These are phyloP conservation scores for Pteromalus puparum DNA, from an alignment of 1,140 invertebrate genomes.

Conservation along the genomic window DNA sequence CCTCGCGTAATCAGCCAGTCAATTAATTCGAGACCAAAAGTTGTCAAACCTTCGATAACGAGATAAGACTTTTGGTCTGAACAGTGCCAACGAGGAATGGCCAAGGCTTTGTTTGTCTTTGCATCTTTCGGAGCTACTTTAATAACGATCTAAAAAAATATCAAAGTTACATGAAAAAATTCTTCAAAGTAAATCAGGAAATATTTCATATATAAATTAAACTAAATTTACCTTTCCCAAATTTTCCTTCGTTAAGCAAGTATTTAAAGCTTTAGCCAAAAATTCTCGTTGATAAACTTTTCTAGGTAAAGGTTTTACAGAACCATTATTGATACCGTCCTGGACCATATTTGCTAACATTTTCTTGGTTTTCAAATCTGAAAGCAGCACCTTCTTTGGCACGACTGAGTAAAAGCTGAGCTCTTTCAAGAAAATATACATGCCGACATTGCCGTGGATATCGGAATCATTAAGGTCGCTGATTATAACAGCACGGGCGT, in stretches of 20 bases:
- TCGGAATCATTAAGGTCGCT: conserved; percentile 80
- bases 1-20: conserved; percentile 92
- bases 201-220: too few relatives aligned
- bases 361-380: conserved; percentile 67
- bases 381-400: conserved; percentile 84
- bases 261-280: conserved; percentile 80
- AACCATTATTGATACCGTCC: conserved; percentile 81
- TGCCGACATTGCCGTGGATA: conserved; percentile 75
- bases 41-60: conserved; percentile 87
- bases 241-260: conserved; percentile 49
- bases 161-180: too few relatives aligned
- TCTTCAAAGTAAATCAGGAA: too few relatives aligned
- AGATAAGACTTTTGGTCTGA: conserved; percentile 69
- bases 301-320: conserved; percentile 79
- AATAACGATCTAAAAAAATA: conserved; percentile 52
- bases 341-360: conserved; percentile 75
- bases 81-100: conserved; percentile 58
- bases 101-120: conserved; percentile 11
- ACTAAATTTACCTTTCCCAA: conserved; percentile 52
- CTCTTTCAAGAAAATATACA: conserved; percentile 86
- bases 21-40: conserved; percentile 93
- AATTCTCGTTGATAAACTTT: conserved; percentile 79
- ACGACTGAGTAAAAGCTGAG: conserved; percentile 91
- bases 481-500: conserved; percentile 83
- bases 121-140: conserved; percentile 50